A percentile compares a stretch with the other conserved stretches of the same genome.
Conservation (phyloP, 2,888 invertebrate species). For the Platynereis dumerilii region DNA sequence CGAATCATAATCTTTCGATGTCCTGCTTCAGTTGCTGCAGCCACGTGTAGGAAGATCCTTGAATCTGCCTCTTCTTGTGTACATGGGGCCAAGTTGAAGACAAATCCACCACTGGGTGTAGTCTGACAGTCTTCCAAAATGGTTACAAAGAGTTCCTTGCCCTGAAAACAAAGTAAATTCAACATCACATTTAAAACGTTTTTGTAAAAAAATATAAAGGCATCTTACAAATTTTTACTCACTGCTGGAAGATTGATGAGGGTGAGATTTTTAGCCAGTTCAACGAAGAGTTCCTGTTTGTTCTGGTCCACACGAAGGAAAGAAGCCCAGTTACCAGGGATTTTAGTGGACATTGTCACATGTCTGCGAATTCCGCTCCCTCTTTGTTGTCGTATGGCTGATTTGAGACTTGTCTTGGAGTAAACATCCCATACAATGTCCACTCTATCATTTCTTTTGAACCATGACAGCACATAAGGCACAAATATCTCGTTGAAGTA, state of each 20-base stretch:
- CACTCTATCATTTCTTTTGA: slow-evolving; percentile 18
- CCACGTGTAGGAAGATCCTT: neutral
- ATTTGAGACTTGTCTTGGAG: slow-evolving; percentile 22
- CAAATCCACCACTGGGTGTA: no score
- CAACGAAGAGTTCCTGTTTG: slow-evolving; percentile 30
- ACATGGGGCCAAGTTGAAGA: no score
- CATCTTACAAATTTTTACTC: no score
- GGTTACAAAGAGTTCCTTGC: slow-evolving; percentile 2
- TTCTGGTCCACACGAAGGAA: slow-evolving; percentile 26
- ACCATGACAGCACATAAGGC: slow-evolving; percentile 24
- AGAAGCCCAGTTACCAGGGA: slow-evolving; percentile 28
- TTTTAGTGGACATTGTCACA: slow-evolving; percentile 18
- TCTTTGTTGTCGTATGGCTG: slow-evolving; percentile 21
- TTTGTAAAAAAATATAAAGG: neutral
- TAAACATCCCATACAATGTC: slow-evolving; percentile 16
- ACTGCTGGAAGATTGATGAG: no score
- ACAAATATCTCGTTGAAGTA: slow-evolving; percentile 29
- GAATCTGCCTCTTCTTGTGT: no score
- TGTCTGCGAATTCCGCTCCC: slow-evolving; percentile 1
- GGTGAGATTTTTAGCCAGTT: no score
- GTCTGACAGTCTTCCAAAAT: no score
- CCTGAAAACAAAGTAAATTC: neutral
- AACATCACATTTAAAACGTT: neutral
- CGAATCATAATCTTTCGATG: neutral
- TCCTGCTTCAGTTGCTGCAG: neutral